Percentiles rank a stretch among this genome's conserved stretches.
These are phyloP conservation scores for Prunella fulvescens DNA, from an alignment of 2,113 vertebrate genomes.

Conservation along the genomic window DNA sequence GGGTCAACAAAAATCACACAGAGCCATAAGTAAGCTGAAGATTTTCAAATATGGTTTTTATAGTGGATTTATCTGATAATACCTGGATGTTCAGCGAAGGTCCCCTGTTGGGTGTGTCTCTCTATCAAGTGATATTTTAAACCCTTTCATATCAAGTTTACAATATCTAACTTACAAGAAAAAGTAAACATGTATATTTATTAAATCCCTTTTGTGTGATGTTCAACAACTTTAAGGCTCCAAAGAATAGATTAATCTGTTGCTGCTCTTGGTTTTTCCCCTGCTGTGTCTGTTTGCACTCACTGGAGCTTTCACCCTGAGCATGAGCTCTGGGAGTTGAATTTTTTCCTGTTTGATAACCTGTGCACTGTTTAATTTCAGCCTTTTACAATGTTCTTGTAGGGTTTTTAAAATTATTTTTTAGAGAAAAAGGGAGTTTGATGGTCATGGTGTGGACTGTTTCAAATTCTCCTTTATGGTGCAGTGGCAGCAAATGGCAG, in stretches of 20 bases:
- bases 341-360: not conserved
- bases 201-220: not conserved
- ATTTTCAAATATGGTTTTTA: not conserved
- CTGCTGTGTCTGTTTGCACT: not conserved
- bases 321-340: not conserved
- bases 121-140: not conserved
- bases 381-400: not conserved
- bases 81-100: not conserved
- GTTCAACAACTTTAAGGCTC: not conserved
- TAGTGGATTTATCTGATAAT: no score
- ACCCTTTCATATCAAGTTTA: not conserved
- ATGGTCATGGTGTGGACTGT: not conserved
- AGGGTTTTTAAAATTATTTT: not conserved
- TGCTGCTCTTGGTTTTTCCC: not conserved
- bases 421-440: not conserved
- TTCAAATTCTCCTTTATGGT: not conserved
- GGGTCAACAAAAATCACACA: not conserved
- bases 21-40: not conserved
- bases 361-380: not conserved
- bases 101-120: not conserved
- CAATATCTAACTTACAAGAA: not conserved
- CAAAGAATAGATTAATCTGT: not conserved
- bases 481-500: not conserved
- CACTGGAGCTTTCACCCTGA: not conserved
- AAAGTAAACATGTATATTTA: not conserved